These are phyloP conservation scores for Dicaeum eximium DNA, from an alignment of 2,113 vertebrate genomes.

Conservation along the genomic window DNA sequence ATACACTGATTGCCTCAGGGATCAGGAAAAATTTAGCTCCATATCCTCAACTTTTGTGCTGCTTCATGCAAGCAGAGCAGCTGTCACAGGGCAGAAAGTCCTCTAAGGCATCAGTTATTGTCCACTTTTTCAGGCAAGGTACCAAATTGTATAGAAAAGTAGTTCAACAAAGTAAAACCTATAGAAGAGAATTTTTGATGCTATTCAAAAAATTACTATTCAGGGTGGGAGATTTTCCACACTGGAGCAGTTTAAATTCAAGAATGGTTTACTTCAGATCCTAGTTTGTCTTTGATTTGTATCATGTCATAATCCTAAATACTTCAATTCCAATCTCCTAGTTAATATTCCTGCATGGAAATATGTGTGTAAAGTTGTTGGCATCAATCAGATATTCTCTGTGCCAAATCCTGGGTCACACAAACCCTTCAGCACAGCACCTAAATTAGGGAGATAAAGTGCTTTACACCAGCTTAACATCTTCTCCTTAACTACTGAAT, in stretches of 20 bases:
- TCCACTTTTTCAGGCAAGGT: background rate
- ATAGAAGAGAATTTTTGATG: background rate
- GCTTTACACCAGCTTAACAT: background rate
- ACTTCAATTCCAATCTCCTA: background rate
- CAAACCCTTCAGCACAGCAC: background rate
- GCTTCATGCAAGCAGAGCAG: background rate
- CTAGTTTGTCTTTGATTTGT: background rate
- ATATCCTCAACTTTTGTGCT: background rate
- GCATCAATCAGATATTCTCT: background rate
- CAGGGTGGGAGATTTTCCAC: background rate
- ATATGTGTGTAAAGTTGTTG: background rate
- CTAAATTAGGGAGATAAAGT: background rate
- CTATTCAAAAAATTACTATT: background rate
- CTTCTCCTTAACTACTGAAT: background rate
- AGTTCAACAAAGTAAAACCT: background rate
- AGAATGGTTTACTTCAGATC: background rate
- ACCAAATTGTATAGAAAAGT: background rate
- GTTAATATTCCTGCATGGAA: background rate
- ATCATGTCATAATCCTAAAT: background rate
- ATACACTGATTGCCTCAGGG: slow-evolving; percentile 31
- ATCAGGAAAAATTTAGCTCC: background rate
- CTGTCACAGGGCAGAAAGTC: background rate
- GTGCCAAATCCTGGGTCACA: background rate
- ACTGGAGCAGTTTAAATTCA: background rate
- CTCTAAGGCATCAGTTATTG: background rate